Evolutionary conservation across 2,113 vertebrate species (phyloP), one percentile per base, ranked within the genome.

Genomic region (Rhinoptilus africanus): DNA sequence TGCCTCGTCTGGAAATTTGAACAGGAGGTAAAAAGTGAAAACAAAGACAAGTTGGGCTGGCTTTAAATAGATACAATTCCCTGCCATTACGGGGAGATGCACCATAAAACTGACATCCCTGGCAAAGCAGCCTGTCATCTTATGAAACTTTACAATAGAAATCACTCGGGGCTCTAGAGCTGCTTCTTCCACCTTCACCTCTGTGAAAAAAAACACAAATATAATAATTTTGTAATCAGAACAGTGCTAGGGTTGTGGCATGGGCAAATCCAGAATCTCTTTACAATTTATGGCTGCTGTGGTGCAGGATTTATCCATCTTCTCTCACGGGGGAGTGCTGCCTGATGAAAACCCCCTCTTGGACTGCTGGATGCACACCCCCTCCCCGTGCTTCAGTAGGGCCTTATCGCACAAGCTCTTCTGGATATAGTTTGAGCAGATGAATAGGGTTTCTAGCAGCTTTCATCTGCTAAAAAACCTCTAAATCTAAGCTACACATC

Each of bases 21-120:
- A 78, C 53, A 79, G 48, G 48, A 48, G 45, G 56, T 53, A 91
- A 94, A 91, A 92, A 81, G 47, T 35, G 51, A 75, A 95, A 94
- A 63, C 43, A 94, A 78, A 93, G 88, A 80, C 53, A 91, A 64
- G 60, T 2, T 9, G 45, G 39, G 30, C 26, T 78, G 50, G 30
- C 28, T 93, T 66, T 32, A 73, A 81, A 92, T 81, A 78, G 64
- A 23, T 16, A 48, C 0, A 1, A 50, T 56, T 89, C 74, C 83
- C 37, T 92, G 59, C 24, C 64, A 47, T 26, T 35, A 32, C 7
- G 10, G 59, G 66, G 51, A 81, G 32, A 73, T 7, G 35, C 27
- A 54, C 64, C 43, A 23, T 23, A 68, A 30, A 83, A 68, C 20
- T 41, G 56, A 80, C 48, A 59, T 28, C 8, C 24, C 39, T 8